phyloP scores from a whole-genome alignment of 2,888 invertebrate species.

The Leucania comma region DNA sequence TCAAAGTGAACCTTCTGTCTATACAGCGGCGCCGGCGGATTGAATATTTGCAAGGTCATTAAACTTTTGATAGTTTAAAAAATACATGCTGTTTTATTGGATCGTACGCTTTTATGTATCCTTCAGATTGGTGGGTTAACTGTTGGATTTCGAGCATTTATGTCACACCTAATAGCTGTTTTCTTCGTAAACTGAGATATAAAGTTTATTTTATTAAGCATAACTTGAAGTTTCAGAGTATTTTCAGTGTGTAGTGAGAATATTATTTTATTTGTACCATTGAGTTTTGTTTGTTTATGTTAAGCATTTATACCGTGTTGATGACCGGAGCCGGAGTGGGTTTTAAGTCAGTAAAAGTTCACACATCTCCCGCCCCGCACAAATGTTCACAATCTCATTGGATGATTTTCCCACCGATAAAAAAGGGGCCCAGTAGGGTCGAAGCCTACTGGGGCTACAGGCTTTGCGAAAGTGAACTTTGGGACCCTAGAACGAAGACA shows the following conservation, averaged over 20 bases:
- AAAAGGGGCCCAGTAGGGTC: too few relatives aligned
- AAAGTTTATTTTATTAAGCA: slow-evolving; percentile 38
- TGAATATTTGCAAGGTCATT: slow-evolving; percentile 43
- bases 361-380: too few relatives aligned
- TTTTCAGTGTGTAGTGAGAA: neutral
- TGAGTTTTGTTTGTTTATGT: slow-evolving; percentile 6
- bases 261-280: slow-evolving; percentile 15
- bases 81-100: slow-evolving; percentile 57
- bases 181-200: slow-evolving; percentile 31
- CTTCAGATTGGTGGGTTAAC: slow-evolving; percentile 41
- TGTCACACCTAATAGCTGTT: slow-evolving; percentile 37
- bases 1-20: slow-evolving; percentile 16
- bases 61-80: slow-evolving; percentile 55
- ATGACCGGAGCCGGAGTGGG: neutral
- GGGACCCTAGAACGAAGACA: too few relatives aligned
- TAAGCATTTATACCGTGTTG: neutral
- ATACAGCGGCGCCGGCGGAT: slow-evolving; percentile 13
- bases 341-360: too few relatives aligned
- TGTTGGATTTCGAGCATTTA: slow-evolving; percentile 35
- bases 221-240: slow-evolving; percentile 9
- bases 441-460: too few relatives aligned
- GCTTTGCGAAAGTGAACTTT: too few relatives aligned
- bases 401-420: too few relatives aligned
- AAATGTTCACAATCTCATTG: too few relatives aligned
- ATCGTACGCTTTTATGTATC: slow-evolving; percentile 58